These are phyloP conservation scores for Malacoctenus gilli DNA, from an alignment of 2,797 vertebrate genomes.

Conservation along the genomic window DNA sequence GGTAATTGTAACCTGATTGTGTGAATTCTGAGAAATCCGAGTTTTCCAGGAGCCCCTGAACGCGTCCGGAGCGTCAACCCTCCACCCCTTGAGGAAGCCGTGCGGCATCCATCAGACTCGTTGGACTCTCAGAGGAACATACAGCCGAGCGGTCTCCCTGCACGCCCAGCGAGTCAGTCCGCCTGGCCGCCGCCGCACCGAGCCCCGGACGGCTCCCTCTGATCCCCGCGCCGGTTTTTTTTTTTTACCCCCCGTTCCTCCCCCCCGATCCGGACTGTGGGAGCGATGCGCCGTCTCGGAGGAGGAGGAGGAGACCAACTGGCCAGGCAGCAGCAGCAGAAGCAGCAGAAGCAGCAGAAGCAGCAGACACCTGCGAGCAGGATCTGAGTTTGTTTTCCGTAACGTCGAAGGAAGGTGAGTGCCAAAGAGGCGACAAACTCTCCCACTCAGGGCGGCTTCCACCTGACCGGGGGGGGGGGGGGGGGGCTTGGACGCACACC, in stretches of 20 bases:
- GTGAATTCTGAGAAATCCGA: constrained; percentile 4
- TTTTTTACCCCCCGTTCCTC: constrained; percentile 29
- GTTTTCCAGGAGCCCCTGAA: constrained; percentile 38
- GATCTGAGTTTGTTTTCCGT: constrained; percentile 63
- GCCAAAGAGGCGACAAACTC: neutral
- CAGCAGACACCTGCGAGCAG: constrained; percentile 57
- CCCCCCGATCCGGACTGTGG: constrained; percentile 40
- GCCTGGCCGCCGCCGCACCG: neutral
- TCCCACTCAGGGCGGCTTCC: too few relatives aligned
- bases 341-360: too few relatives aligned
- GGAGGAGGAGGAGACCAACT: constrained; percentile 64
- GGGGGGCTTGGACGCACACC: too few relatives aligned
- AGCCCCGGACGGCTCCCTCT: too few relatives aligned
- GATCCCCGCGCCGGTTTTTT: constrained; percentile 6
- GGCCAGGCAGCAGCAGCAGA: constrained; percentile 54
- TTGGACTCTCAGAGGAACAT: constrained; percentile 6
- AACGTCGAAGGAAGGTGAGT: constrained; percentile 51
- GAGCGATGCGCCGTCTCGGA: constrained; percentile 72
- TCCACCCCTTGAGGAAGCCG: constrained; percentile 55
- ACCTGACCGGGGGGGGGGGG: too few relatives aligned
- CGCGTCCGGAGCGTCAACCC: constrained; percentile 41
- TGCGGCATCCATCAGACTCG: constrained; percentile 50
- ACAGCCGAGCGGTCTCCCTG: neutral
- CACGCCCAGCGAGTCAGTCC: neutral
- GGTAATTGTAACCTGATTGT: too few relatives aligned